Evolutionary conservation across 2,888 invertebrate species (phyloP).

Genomic region (Apocheima hispidaria): DNA sequence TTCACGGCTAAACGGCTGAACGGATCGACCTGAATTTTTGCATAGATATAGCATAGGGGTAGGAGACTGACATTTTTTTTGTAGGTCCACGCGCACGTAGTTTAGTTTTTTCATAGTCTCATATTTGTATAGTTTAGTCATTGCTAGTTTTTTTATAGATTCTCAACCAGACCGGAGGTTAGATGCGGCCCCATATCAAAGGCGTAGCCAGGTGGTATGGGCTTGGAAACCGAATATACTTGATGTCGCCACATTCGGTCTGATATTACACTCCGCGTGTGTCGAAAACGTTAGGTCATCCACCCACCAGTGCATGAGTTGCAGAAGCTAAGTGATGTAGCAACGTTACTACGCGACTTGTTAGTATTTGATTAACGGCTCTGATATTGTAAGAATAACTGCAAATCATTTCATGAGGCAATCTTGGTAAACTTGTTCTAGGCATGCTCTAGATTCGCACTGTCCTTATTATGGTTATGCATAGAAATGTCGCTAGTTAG

Average conservation of each 20-base stretch:
- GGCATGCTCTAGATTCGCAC: conserved; percentile 3
- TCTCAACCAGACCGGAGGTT: no score
- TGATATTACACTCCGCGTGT: conserved; percentile 5
- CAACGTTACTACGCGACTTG: conserved; percentile 21
- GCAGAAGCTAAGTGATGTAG: conserved; percentile 18
- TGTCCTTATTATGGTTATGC: not conserved
- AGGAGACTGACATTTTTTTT: no score
- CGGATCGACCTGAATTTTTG: no score
- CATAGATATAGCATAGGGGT: no score
- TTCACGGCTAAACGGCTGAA: no score
- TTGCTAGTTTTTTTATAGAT: no score
- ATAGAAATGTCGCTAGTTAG: no score
- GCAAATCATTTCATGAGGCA: conserved; percentile 14
- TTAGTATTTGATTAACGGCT: conserved; percentile 24
- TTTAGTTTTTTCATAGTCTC: no score
- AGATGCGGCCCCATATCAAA: no score
- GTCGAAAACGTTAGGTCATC: conserved; percentile 29
- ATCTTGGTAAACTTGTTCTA: conserved; percentile 13
- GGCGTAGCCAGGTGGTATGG: no score
- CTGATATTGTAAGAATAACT: conserved; percentile 23
- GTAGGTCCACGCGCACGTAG: no score
- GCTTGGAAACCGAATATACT: not conserved
- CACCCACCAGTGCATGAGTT: conserved; percentile 17
- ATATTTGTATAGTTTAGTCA: no score
- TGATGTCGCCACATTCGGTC: conserved; percentile 10